phyloP scores from a whole-genome alignment of 1,140 invertebrate species.

The Bombyx mandarina region DNA sequence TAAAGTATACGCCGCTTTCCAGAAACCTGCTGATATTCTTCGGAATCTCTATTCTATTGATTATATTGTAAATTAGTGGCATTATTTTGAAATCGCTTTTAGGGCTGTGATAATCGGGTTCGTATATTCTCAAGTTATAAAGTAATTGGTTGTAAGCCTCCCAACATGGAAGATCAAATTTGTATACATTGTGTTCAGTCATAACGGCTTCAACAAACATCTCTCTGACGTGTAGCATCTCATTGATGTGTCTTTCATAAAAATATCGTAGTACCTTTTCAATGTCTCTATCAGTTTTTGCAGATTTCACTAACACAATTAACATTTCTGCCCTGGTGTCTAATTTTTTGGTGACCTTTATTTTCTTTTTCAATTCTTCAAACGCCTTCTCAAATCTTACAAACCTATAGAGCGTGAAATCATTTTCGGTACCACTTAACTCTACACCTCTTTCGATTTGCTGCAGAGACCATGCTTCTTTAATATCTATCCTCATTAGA shows the following conservation, averaged over 20 bases:
- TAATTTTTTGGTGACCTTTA: slow-evolving; percentile 20
- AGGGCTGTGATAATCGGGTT: slow-evolving; percentile 10
- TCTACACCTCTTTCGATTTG: slow-evolving; percentile 30
- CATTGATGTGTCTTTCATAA: slow-evolving; percentile 40
- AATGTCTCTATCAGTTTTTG: slow-evolving; percentile 28
- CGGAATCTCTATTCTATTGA: slow-evolving; percentile 27
- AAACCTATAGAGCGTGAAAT: slow-evolving; percentile 42
- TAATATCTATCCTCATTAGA: slow-evolving; percentile 30
- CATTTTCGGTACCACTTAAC: slow-evolving; percentile 22
- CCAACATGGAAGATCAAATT: slow-evolving; percentile 37
- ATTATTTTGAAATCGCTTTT: slow-evolving; percentile 19
- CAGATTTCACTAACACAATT: slow-evolving; percentile 28
- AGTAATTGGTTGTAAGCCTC: slow-evolving; percentile 35
- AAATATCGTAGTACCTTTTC: slow-evolving; percentile 35
- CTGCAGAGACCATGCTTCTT: slow-evolving; percentile 36
- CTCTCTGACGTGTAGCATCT: slow-evolving; percentile 26
- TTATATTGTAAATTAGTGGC: slow-evolving; percentile 30
- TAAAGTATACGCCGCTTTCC: slow-evolving; percentile 11
- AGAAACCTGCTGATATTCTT: slow-evolving; percentile 18
- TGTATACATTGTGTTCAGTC: slow-evolving; percentile 28
- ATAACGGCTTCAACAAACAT: slow-evolving; percentile 31
- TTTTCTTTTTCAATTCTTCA: slow-evolving; percentile 30
- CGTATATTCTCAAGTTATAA: slow-evolving; percentile 33
- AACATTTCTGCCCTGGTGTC: slow-evolving; percentile 24
- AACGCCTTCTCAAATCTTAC: slow-evolving; percentile 35